Evolutionary conservation across 2,888 invertebrate genomes (phyloP).

Genomic region (Gerris lacustris): DNA sequence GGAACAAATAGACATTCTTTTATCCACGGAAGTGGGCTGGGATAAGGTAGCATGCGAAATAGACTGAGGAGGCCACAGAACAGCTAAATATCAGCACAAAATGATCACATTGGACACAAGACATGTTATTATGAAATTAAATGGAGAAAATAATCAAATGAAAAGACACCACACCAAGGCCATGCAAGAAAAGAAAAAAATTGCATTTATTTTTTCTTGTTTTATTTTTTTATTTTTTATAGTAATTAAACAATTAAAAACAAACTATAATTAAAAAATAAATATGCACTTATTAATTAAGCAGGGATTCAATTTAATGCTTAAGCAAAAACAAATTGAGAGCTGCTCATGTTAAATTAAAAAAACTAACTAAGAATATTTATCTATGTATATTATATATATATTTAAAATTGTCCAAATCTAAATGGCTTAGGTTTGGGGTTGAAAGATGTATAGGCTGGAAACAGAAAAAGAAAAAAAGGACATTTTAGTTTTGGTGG

Average conservation of each 20-base stretch:
- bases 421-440: constrained; percentile 46
- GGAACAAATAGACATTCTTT: constrained; percentile 33
- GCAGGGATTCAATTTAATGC: neutral
- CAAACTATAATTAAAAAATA: constrained; percentile 11
- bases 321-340: constrained; percentile 19
- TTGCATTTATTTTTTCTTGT: neutral
- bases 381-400: constrained; percentile 38
- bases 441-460: constrained; percentile 49
- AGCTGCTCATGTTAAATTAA: constrained; percentile 12
- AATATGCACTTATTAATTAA: neutral
- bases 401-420: neutral
- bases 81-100: constrained; percentile 9
- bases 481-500: neutral
- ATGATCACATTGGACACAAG: constrained; percentile 6
- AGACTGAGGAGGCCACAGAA: neutral
- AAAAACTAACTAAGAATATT: constrained; percentile 17
- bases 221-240: too few species aligned
- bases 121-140: neutral
- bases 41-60: neutral
- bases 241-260: constrained; percentile 6
- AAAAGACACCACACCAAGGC: constrained; percentile 12
- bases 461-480: constrained; percentile 37
- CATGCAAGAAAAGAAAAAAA: constrained; percentile 9
- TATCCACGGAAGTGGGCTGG: constrained; percentile 16
- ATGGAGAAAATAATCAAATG: neutral